Percentiles rank a stretch among this genome's conserved stretches.
These are phyloP conservation scores for Oriolus oriolus DNA, from an alignment of 2,113 vertebrate genomes.

Conservation along the genomic window DNA sequence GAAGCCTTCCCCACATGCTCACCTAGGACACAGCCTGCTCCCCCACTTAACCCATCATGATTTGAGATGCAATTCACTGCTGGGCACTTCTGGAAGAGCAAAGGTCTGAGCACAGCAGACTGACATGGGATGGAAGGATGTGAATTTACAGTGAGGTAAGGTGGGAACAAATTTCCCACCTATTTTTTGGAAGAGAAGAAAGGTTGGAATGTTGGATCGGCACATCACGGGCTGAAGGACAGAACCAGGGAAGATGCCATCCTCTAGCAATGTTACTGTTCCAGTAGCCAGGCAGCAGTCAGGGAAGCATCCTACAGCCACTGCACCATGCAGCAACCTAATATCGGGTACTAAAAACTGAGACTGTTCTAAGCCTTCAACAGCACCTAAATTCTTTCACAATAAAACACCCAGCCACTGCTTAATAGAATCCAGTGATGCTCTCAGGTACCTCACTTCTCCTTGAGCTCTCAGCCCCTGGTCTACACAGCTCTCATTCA, in stretches of 20 bases:
- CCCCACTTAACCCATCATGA: background rate
- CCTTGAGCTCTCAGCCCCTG: background rate
- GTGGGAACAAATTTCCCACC: background rate
- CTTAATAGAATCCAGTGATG: background rate
- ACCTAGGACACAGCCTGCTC: background rate
- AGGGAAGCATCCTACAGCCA: background rate
- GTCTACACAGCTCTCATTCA: background rate
- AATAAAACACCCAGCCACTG: background rate
- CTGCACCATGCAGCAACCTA: background rate
- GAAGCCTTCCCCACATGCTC: background rate
- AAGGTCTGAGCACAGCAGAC: background rate
- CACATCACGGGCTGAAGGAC: background rate
- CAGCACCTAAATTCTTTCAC: background rate
- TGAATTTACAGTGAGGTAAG: background rate
- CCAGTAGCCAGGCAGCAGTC: background rate
- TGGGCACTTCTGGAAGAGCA: background rate
- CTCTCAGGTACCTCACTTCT: background rate
- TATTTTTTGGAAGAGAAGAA: background rate
- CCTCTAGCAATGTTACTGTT: background rate
- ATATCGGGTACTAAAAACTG: background rate
- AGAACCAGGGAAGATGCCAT: background rate
- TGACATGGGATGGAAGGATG: background rate
- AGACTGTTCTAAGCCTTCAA: background rate
- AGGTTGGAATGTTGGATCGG: accelerated
- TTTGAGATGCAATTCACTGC: background rate